Evolutionary conservation across 2,888 invertebrate species (phyloP).

Genomic region (Zygogramma bicolorata): DNA sequence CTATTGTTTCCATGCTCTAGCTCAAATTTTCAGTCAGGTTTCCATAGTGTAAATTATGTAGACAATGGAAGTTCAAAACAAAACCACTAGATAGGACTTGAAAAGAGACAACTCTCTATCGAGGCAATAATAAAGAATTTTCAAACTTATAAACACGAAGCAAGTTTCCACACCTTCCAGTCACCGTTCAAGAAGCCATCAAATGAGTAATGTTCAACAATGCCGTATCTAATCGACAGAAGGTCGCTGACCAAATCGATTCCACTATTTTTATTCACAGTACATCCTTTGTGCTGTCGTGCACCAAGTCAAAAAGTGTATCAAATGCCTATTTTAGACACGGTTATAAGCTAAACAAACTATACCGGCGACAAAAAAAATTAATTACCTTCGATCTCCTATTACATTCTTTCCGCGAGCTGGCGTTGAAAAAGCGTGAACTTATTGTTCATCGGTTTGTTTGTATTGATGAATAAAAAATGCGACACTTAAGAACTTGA

Average conservation of each 20-base stretch:
- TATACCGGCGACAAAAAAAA: slow-evolving; percentile 33
- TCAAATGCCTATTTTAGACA: slow-evolving; percentile 38
- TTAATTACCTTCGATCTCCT: slow-evolving; percentile 30
- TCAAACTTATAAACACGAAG: no score
- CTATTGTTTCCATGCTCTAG: no score
- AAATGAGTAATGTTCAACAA: slow-evolving; percentile 25
- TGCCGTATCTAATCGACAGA: slow-evolving; percentile 33
- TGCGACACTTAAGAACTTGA: not conserved
- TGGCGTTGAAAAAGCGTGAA: not conserved
- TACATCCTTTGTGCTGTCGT: slow-evolving; percentile 22
- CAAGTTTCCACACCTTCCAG: not conserved
- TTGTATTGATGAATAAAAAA: slow-evolving; percentile 12
- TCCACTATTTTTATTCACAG: slow-evolving; percentile 32
- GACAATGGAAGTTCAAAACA: no score
- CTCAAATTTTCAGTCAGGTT: no score
- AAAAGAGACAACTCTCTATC: no score
- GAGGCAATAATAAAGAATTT: no score
- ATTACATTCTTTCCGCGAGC: slow-evolving; percentile 31
- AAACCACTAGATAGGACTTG: no score
- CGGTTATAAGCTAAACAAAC: slow-evolving; percentile 46
- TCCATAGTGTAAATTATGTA: no score
- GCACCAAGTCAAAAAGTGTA: slow-evolving; percentile 40
- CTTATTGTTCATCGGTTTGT: slow-evolving; percentile 18
- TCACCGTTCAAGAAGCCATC: not conserved
- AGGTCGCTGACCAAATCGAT: slow-evolving; percentile 37